A percentile compares a stretch with the other conserved stretches of the same genome.
Conservation (phyloP, 53 echinoderm and acorn worm species). For the Actinopyga echinites region DNA sequence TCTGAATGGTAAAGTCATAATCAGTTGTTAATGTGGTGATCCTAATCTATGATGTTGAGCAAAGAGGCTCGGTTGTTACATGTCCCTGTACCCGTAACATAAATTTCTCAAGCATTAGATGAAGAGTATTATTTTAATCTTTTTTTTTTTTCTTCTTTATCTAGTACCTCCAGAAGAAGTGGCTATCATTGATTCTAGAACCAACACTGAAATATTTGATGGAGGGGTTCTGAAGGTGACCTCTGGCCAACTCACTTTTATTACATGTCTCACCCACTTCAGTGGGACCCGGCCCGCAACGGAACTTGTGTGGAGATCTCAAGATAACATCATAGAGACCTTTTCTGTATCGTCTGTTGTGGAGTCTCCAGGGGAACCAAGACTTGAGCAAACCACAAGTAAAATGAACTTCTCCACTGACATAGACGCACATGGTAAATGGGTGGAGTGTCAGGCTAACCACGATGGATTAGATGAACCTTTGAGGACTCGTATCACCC, state of each 20-base stretch:
- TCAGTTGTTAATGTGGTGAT: too few species aligned
- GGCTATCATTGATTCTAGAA: constrained; percentile 11
- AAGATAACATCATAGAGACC: background rate
- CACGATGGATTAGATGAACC: constrained; percentile 1
- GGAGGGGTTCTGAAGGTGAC: constrained; percentile 11
- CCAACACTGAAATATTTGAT: constrained; percentile 2
- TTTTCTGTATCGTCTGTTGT: background rate
- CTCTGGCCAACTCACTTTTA: background rate
- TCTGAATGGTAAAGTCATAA: too few species aligned
- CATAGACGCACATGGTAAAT: constrained; percentile 15
- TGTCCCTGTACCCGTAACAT: too few species aligned
- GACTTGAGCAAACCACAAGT: constrained; percentile 15
- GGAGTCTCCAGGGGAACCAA: background rate
- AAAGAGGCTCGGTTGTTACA: too few species aligned
- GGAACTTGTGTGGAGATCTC: constrained; percentile 5
- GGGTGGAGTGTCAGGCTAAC: constrained; percentile 39
- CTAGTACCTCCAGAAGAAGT: constrained; percentile 32
- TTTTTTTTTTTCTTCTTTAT: background rate
- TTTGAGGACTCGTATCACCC: constrained; percentile 7
- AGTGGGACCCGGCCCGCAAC: constrained; percentile 27
- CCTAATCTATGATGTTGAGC: too few species aligned
- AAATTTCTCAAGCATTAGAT: too few species aligned
- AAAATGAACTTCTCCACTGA: constrained; percentile 10
- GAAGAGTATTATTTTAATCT: background rate
- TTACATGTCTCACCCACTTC: constrained; percentile 32